phyloP scores from a whole-genome alignment of 2,113 vertebrate genomes.

The Brienomyrus brachyistius region DNA sequence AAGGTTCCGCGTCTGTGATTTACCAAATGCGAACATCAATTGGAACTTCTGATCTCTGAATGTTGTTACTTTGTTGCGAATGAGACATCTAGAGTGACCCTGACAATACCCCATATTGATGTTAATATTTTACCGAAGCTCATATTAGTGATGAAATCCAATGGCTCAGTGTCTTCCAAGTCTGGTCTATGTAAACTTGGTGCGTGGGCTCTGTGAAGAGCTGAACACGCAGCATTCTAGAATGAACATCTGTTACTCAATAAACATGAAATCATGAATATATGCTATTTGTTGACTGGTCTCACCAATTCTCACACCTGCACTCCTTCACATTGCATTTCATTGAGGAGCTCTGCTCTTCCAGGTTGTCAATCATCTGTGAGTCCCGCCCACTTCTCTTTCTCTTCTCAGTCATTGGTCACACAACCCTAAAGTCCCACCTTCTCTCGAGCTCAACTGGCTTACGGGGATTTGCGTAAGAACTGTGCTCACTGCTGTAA shows the following conservation, averaged over 20 bases:
- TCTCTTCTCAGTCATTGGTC: not conserved
- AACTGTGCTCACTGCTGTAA: not conserved
- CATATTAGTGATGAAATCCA: not conserved
- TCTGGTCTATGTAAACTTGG: not conserved
- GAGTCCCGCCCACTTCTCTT: not conserved
- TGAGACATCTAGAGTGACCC: not conserved
- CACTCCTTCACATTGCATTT: not conserved
- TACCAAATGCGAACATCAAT: not conserved
- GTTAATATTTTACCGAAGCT: not conserved
- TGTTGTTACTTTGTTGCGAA: not conserved
- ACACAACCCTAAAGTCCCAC: not conserved
- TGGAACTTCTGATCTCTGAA: not conserved
- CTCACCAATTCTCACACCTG: not conserved
- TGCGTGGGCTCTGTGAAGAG: not conserved
- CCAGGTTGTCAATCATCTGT: not conserved
- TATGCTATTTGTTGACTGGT: not conserved
- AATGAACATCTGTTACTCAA: not conserved
- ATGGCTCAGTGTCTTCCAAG: not conserved
- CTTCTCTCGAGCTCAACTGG: not conserved
- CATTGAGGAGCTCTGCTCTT: not conserved
- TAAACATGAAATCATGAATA: not conserved
- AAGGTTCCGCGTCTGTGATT: not conserved
- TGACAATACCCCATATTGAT: not conserved
- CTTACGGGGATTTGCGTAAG: not conserved
- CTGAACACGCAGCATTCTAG: not conserved